These are phyloP conservation scores for Pimephales promelas DNA, from an alignment of 2,113 vertebrate species.

Conservation along the genomic window DNA sequence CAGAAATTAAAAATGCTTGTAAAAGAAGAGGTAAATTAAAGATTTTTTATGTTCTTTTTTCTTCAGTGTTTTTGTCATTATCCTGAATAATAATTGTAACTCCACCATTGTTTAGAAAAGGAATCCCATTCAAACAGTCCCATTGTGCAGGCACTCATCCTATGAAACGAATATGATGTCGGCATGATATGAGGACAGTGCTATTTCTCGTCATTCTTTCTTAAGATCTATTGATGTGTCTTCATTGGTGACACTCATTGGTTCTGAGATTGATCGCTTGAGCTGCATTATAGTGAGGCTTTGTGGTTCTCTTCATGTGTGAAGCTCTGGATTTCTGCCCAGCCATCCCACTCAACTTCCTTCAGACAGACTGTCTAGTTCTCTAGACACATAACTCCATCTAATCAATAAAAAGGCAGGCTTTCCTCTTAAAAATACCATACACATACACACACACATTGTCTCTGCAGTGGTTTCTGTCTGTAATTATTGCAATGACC, in stretches of 20 bases:
- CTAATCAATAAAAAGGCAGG: slow-evolving; percentile 5
- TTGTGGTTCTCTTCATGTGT: slow-evolving; percentile 31
- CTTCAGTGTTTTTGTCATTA: too few species aligned
- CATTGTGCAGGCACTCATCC: not conserved
- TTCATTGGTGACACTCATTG: not conserved
- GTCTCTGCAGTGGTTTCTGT: slow-evolving; percentile 7
- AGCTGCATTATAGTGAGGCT: not conserved
- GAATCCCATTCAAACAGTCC: not conserved
- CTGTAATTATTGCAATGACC: slow-evolving; percentile 10
- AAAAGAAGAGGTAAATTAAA: too few species aligned
- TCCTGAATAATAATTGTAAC: not conserved
- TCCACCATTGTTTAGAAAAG: not conserved
- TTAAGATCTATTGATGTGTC: not conserved
- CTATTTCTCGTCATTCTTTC: not conserved
- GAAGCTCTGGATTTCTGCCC: slow-evolving; percentile 31
- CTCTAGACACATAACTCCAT: slow-evolving; percentile 13
- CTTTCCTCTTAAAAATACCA: not conserved
- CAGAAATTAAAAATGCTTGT: too few species aligned
- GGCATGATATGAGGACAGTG: not conserved
- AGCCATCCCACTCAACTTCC: slow-evolving; percentile 23
- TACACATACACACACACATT: not conserved
- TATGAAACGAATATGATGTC: not conserved
- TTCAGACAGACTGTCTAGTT: slow-evolving; percentile 33
- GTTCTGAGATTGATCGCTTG: slow-evolving; percentile 14
- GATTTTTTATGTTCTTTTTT: too few species aligned